Base-by-base conservation (phyloP, 1,140 invertebrate genomes). In the Elymnias hypermnestra region DNA sequence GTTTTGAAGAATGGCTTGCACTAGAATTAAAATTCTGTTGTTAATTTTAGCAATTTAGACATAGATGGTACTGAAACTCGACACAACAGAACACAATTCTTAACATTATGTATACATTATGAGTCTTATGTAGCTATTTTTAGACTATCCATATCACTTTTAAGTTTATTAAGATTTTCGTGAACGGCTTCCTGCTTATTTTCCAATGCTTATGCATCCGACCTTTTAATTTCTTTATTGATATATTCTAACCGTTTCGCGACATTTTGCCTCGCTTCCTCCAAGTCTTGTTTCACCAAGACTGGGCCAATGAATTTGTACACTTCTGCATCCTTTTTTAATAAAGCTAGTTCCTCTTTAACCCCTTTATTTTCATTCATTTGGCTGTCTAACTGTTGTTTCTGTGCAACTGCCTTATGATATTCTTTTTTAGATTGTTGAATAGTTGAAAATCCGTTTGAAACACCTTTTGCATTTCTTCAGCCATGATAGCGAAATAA, bases 161-260 rank as follows among this genome's bases (percentile, higher is more conserved):
- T 94, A 4, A 97, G 78, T 86, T 96, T 97, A 47, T 89, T 89
- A 7, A 97, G 78, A 37, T 89, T 90, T 54, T 95, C 93, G 40
- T 91, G 88, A 52, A 93, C 91, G 1, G 83, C 82, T 48, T 95
- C 92, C 77, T 95, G 92, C 73, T 95, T 94, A 66, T 93, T 94
- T 64, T 96, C 94, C 65, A 96, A 81, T 10, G 90, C 89, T 23
- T 90, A 97, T 91, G 0, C 91, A 53, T 95, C 95, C 40, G 93
- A 90, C 50, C 94, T 88, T 83, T 96, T 95, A 82, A 99, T 87
- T 91, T 99, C 97, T 66, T 92, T 92, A 14, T 85, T 91, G 23
- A 99, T 99, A 72, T 97, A 99, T 67, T 97, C 95, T 78, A 99
- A 97, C 65, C 98, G 90, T 81, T 99, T 99, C n/a, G 90, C 83